Evolutionary conservation across 2,113 vertebrate species (phyloP), one percentile per base, ranked within the genome.

Genomic region (Festucalex cinctus): DNA sequence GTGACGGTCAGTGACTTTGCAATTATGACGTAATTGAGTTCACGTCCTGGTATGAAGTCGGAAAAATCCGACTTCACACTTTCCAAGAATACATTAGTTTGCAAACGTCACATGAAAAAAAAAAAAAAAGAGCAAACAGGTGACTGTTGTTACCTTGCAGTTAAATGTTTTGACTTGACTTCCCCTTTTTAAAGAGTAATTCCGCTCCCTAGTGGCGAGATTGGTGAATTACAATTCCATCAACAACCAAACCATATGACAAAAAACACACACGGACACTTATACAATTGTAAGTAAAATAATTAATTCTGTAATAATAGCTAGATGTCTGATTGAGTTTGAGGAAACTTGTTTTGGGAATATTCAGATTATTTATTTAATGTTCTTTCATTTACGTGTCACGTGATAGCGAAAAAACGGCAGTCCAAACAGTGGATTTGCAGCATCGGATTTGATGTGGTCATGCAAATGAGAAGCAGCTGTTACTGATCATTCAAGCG

Each of bases 401-500:
- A 51, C 51, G 51, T 41, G 54, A 67, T 58, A 48, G 51, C 81
- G 24, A 12, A 48, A 41, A 43, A 51, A n/a, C 67, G 76, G 71
- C 36, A 51, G 44, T 66, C 73, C 20, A 51, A 22, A 51, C 9
- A 22, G n/a, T 22, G 20, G 20, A n/a, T 74, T 65, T 72, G 68
- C 65, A 66, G 68, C 41, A 28, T 26, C 13, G 3, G 10, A 28
- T 13, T 56, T 56, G 53, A 56, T 28, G 24, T 56, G 26, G 53
- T 24, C 24, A 13, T 28, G 53, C 26, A 22, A 7, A 46, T 16
- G 16, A 20, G 17, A 24, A 53, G 9, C n/a, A 9, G 24, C 53
- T 73, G 72, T 66, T 28, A 54, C 63, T 46, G 65, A 73, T 73
- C 63, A 62, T 51, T 68, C 35, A 58, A 35, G 53, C 22, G 39